phyloP scores from a whole-genome alignment of 2,113 vertebrate species.

The Panurus biarmicus region DNA sequence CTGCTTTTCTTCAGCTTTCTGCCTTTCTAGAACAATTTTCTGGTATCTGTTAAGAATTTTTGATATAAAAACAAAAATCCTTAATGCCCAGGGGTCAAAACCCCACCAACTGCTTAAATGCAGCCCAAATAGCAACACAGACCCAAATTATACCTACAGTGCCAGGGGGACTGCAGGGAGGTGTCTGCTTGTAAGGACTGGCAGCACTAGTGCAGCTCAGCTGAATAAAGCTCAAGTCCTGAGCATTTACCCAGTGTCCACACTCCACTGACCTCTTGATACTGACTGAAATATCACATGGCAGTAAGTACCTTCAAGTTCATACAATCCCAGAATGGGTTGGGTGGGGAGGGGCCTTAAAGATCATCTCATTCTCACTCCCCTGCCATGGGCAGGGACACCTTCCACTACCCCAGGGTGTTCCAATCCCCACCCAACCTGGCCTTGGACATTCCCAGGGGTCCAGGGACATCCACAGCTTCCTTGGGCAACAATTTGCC shows the following conservation, averaged over 20 bases:
- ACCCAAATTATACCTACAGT: not conserved
- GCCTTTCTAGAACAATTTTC: constrained; percentile 63
- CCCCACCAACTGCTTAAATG: not conserved
- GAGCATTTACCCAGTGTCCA: not conserved
- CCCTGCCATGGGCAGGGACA: not conserved
- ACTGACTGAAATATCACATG: not conserved
- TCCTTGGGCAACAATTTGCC: not conserved
- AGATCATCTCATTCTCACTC: not conserved
- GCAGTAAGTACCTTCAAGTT: not conserved
- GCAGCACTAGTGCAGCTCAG: not conserved
- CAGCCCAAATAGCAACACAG: not conserved
- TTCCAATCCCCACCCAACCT: not conserved
- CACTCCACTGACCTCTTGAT: not conserved
- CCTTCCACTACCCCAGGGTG: not conserved
- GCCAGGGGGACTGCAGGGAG: not conserved
- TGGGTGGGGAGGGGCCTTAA: not conserved
- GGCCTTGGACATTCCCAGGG: not conserved
- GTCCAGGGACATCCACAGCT: not conserved
- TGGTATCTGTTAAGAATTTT: constrained; percentile 47
- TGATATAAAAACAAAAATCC: not conserved
- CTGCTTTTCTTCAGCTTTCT: constrained; percentile 60
- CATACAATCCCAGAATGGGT: not conserved
- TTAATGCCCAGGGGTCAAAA: not conserved
- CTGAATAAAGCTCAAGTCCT: not conserved
- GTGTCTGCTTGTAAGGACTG: not conserved